Evolutionary conservation across 2,113 vertebrate species (phyloP).

Genomic region (Ptilonorhynchus violaceus): DNA sequence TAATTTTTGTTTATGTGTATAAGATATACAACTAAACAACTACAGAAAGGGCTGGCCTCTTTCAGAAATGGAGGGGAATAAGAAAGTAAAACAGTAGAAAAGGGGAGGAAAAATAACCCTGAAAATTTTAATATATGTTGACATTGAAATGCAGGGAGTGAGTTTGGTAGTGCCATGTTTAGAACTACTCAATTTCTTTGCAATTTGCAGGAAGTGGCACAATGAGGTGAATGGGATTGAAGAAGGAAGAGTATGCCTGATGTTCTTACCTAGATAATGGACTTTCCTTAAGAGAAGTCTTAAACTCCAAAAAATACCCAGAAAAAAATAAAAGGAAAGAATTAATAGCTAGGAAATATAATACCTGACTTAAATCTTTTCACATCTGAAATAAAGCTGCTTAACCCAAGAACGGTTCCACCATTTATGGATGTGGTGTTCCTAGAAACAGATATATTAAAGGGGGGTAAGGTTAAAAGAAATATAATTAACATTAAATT

Average conservation of each 20-base stretch:
- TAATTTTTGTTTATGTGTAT: neutral
- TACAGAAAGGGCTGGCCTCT: neutral
- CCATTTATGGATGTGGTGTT: neutral
- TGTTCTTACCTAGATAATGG: neutral
- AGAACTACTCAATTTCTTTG: neutral
- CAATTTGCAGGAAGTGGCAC: neutral
- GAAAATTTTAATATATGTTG: neutral
- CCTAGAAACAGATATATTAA: neutral
- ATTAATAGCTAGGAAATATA: neutral
- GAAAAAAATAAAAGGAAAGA: neutral
- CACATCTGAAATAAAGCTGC: neutral
- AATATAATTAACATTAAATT: neutral
- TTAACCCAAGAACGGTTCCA: neutral
- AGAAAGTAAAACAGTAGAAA: neutral
- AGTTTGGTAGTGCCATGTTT: neutral
- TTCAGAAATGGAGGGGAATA: neutral
- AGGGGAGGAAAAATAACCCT: neutral
- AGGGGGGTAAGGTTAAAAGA: neutral
- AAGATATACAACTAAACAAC: neutral
- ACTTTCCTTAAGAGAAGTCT: neutral
- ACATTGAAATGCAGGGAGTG: neutral
- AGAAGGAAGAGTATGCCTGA: neutral
- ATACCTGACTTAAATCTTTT: neutral
- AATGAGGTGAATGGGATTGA: neutral
- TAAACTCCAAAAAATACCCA: neutral